These are phyloP conservation scores for Tridacna crocea DNA, from an alignment of 2,888 invertebrate genomes.

Conservation along the genomic window DNA sequence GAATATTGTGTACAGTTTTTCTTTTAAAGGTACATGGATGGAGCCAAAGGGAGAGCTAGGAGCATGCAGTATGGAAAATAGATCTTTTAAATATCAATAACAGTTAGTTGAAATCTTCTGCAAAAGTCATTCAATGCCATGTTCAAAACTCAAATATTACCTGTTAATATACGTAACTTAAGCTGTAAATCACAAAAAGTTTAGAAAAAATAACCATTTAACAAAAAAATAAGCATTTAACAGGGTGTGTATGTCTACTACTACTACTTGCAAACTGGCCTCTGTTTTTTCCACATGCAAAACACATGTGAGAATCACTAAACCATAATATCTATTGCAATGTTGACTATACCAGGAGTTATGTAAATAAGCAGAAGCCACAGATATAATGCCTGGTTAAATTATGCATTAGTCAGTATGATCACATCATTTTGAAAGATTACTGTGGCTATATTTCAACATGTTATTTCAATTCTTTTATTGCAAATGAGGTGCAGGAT, in stretches of 20 bases:
- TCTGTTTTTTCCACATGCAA: constrained; percentile 2
- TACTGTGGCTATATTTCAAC: no score
- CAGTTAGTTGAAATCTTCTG: constrained; percentile 26
- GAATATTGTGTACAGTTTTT: no score
- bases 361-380: constrained; percentile 18
- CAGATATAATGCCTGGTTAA: constrained; percentile 8
- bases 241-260: not conserved
- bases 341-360: not conserved
- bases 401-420: not conserved
- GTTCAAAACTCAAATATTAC: constrained; percentile 12
- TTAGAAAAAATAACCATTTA: constrained; percentile 14
- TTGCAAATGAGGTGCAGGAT: no score
- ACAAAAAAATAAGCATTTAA: constrained; percentile 1
- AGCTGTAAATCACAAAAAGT: constrained; percentile 15
- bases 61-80: constrained; percentile 12
- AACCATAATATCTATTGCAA: constrained; percentile 13
- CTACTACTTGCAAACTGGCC: constrained; percentile 2
- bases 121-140: constrained; percentile 21
- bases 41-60: not conserved
- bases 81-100: not conserved
- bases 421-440: no score
- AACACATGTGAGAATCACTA: constrained; percentile 18
- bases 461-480: no score
- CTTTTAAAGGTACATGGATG: no score
- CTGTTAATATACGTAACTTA: constrained; percentile 29